Conservation (phyloP, 2,113 vertebrate genomes). For the Epinephelus fuscoguttatus region DNA sequence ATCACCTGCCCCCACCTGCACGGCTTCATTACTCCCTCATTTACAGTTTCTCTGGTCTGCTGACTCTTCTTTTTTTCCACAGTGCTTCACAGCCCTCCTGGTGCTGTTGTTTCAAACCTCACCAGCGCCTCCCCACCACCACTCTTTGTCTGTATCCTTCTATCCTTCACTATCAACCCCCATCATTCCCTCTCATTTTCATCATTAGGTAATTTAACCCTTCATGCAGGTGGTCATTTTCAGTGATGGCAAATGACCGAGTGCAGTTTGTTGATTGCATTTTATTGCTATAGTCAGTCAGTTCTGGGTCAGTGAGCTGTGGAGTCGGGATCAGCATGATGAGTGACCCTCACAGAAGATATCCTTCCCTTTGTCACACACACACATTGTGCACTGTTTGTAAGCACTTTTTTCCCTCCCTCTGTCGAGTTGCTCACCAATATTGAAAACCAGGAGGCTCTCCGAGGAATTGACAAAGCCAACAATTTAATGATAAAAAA, state of each 20-base stretch:
- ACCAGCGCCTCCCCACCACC: constrained; percentile 28
- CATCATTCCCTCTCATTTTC: constrained; percentile 37
- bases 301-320: constrained; percentile 78
- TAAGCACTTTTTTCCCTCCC: neutral
- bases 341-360: constrained; percentile 17
- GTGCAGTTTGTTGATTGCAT: constrained; percentile 73
- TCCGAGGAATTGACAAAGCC: constrained; percentile 5
- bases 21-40: constrained; percentile 81
- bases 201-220: constrained; percentile 56
- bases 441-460: constrained; percentile 11
- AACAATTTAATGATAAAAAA: constrained; percentile 24
- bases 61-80: constrained; percentile 74
- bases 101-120: constrained; percentile 48
- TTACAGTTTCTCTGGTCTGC: constrained; percentile 73
- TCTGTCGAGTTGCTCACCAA: neutral
- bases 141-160: constrained; percentile 57
- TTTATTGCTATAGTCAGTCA: constrained; percentile 79
- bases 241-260: constrained; percentile 61
- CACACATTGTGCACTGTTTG: neutral
- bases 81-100: constrained; percentile 38
- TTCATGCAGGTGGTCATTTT: constrained; percentile 33
- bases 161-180: constrained; percentile 8
- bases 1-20: constrained; percentile 80
- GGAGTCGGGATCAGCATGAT: constrained; percentile 52
- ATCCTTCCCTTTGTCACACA: neutral